Base-by-base conservation (phyloP, 2,888 invertebrate species). In the Pilophorus perplexus region DNA sequence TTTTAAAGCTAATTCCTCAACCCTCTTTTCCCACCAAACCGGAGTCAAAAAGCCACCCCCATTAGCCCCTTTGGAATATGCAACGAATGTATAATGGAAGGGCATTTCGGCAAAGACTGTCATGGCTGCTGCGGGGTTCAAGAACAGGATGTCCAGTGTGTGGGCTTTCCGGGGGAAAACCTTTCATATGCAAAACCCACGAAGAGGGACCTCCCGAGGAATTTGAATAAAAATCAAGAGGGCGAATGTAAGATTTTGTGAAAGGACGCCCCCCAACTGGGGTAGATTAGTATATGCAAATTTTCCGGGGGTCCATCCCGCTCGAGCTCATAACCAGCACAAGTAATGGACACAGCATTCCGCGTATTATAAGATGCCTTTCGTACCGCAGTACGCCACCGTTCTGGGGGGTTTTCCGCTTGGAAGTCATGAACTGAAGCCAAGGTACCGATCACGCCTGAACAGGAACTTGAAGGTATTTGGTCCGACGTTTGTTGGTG, bases 31-130 rank as follows among this genome's bases (percentile, higher is more conserved):
- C 28, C 52, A 52, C 52, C n/a, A n/a, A n/a, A n/a, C n/a, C n/a
- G 14, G 64, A 52, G 64, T 38, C 64, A 22, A 64, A 64, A 64
- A 62, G 62, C 62, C 48, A 28, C 52, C 52, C 50, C 64, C 64
- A 64, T 64, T 64, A 64, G 64, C 64, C 52, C 37, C 52, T 40
- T n/a, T 40, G 52, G 64, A 64, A 64, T 64, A 64, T 64, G 64
- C 64, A 64, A 52, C 64, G 64, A 52, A 64, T 64, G 54, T 52
- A 64, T 62, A 62, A 62, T 62, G 48, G 48, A 62, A 59, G 52
- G 25, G 52, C 52, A n/a, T 18, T 52, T n/a, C n/a, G n/a, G n/a
- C n/a, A n/a, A n/a, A n/a, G n/a, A n/a, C n/a, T n/a, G n/a, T n/a
- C n/a, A n/a, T n/a, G n/a, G n/a, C n/a, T n/a, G n/a, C n/a, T n/a